Evolutionary conservation across 1,140 invertebrate genomes (phyloP).

Genomic region (Bombus superbus): DNA sequence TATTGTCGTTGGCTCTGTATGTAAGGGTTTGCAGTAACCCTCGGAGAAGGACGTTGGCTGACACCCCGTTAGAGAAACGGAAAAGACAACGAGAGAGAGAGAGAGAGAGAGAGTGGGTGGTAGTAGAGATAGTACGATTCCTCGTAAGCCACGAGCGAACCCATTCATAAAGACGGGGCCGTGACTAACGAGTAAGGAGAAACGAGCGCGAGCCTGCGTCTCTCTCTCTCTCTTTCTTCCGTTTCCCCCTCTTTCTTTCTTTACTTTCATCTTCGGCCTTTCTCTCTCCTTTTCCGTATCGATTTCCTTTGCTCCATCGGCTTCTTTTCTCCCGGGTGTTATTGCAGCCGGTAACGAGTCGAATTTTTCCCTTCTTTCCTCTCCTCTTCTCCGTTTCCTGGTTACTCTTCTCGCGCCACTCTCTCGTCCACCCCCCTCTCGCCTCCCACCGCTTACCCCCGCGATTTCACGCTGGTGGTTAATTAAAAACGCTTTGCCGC

Average conservation of each 20-base stretch:
- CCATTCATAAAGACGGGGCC: constrained; percentile 79
- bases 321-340: neutral
- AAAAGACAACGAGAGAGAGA: constrained; percentile 16
- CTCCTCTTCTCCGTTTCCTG: constrained; percentile 11
- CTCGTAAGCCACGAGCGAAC: constrained; percentile 74
- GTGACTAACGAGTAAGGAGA: constrained; percentile 76
- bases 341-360: constrained; percentile 54
- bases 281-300: constrained; percentile 21
- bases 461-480: constrained; percentile 12
- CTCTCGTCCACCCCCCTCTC: neutral
- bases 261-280: constrained; percentile 24
- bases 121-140: constrained; percentile 74
- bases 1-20: constrained; percentile 63
- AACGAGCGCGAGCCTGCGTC: constrained; percentile 58
- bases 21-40: constrained; percentile 52
- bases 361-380: constrained; percentile 53
- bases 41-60: constrained; percentile 62
- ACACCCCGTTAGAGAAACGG: constrained; percentile 56
- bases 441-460: neutral
- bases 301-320: constrained; percentile 44
- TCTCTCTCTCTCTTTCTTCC: constrained; percentile 14
- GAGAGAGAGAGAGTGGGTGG: constrained; percentile 15
- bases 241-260: constrained; percentile 7
- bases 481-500: constrained; percentile 45
- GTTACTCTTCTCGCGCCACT: neutral